Conservation (phyloP, 2,797 vertebrate species). For the Buceros bicornis region DNA sequence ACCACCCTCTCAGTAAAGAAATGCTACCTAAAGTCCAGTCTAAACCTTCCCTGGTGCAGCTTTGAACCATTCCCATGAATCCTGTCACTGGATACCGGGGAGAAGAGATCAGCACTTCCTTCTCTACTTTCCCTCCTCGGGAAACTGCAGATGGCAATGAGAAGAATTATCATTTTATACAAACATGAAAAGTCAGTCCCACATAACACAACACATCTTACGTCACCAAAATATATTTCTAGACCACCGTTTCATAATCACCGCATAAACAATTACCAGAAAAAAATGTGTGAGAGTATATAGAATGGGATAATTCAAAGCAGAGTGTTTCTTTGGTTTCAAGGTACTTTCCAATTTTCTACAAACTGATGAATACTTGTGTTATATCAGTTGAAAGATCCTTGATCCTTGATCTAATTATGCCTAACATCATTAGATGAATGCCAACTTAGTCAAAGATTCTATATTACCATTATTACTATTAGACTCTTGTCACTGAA, state of each 20-base stretch:
- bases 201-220: not conserved
- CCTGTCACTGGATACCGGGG: not conserved
- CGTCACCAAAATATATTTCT: not conserved
- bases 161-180: not conserved
- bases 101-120: not conserved
- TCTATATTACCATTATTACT: not conserved
- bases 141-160: not conserved
- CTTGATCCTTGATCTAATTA: not conserved
- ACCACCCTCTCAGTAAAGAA: not conserved
- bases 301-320: not conserved
- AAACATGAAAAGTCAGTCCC: not conserved
- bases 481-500: not conserved
- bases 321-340: not conserved
- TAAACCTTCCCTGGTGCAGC: not conserved
- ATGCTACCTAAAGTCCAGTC: not conserved
- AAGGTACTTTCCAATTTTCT: not conserved
- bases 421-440: not conserved
- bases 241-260: not conserved
- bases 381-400: not conserved
- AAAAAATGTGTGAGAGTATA: not conserved
- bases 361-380: not conserved
- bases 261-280: not conserved
- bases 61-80: not conserved
- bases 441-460: not conserved
- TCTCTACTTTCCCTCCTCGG: not conserved